phyloP scores from a whole-genome alignment of 2,797 vertebrate genomes.

The Sebastes minor region DNA sequence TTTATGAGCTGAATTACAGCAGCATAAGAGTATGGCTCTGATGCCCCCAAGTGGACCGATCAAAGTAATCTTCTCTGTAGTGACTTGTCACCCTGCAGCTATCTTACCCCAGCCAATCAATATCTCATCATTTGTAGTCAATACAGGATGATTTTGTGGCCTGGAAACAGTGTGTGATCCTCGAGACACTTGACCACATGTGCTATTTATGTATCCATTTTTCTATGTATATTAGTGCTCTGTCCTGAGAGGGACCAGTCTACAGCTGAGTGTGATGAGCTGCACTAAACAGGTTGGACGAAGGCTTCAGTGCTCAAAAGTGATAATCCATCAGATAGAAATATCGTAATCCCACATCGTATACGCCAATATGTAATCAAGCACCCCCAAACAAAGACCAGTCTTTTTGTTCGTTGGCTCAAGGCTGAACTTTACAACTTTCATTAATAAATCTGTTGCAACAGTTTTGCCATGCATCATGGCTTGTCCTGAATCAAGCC shows the following conservation, averaged over 20 bases:
- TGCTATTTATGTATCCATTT: background rate
- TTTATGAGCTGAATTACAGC: too few species aligned
- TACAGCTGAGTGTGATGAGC: background rate
- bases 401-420: too few species aligned
- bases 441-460: too few species aligned
- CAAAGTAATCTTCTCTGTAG: background rate
- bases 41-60: background rate
- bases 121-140: background rate
- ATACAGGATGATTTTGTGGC: background rate
- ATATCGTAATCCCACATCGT: background rate
- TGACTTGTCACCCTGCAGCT: background rate
- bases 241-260: too few species aligned
- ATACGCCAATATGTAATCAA: too few species aligned
- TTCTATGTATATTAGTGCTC: background rate
- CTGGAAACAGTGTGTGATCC: background rate
- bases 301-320: background rate
- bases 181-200: background rate
- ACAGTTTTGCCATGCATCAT: too few species aligned
- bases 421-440: too few species aligned
- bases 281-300: background rate
- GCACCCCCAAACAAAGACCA: too few species aligned
- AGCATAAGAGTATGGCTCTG: background rate
- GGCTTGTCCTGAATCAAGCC: too few species aligned
- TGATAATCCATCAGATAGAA: background rate
- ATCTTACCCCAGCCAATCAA: background rate